Percentiles rank a stretch among this genome's conserved stretches.
These are phyloP conservation scores for Myrmecophaga tridactyla DNA, from an alignment of 2,113 vertebrate species.

Conservation along the genomic window DNA sequence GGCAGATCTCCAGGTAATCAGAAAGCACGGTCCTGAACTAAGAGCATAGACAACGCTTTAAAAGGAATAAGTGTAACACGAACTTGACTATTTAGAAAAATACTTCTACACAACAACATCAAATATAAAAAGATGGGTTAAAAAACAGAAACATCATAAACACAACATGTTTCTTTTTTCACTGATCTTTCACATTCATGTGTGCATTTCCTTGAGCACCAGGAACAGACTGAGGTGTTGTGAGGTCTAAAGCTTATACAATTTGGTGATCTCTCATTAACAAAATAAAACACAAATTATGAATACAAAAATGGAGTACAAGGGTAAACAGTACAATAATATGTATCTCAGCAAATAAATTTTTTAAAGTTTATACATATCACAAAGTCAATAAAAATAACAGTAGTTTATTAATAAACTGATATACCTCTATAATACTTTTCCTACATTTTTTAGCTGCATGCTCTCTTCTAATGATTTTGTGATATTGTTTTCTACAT, in stretches of 20 bases:
- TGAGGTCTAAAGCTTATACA: background rate
- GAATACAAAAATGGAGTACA: background rate
- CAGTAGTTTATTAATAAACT: background rate
- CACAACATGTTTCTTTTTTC: background rate
- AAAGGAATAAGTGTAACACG: background rate
- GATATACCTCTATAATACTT: background rate
- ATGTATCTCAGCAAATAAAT: background rate
- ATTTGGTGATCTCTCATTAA: background rate
- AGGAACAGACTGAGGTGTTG: background rate
- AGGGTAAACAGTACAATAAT: background rate
- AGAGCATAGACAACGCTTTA: background rate
- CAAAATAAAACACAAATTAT: conserved; percentile 3
- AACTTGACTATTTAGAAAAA: background rate
- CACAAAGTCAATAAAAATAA: conserved; percentile 11
- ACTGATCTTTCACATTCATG: background rate
- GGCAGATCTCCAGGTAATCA: conserved; percentile 53
- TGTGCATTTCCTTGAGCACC: background rate
- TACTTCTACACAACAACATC: background rate
- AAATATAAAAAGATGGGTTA: background rate
- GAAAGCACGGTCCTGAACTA: conserved; percentile 40
- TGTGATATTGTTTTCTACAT: background rate
- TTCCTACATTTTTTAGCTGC: background rate
- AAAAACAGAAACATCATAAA: background rate
- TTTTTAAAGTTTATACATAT: background rate
- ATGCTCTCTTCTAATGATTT: background rate